Evolutionary conservation across 2,888 invertebrate species (phyloP), one percentile per base, ranked within the genome.

Genomic region (Epirrita christyi): DNA sequence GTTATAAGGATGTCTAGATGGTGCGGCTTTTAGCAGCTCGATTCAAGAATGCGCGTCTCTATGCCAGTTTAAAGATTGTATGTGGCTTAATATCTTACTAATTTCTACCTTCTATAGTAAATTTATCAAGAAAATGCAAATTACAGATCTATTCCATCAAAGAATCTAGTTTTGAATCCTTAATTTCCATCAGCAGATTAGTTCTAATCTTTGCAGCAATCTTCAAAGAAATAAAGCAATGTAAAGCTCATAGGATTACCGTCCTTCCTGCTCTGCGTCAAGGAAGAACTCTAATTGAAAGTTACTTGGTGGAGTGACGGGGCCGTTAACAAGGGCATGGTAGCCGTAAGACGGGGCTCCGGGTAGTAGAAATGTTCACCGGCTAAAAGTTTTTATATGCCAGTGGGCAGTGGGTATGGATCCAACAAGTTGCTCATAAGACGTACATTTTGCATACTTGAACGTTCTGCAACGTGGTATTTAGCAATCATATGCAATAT

Each of bases 261-360:
- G 58, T 28, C 54, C 43, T 61, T 67, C 61, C 57, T 57, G 64
- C 55, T 59, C 48, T 40, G 55, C 61, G 63, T 70, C 68, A 63
- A 61, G 68, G 66, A 64, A 73, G 70, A 69, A 57, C 69, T 63
- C 77, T 80, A 79, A 81, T 81, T 81, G 81, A 79, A 80, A 78
- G 75, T 80, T 80, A 79, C 78, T 75, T 67, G 76, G 65, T 52
- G 57, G 74, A 78, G 71, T 78, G 80, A 79, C 76, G 73, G 74
- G n/a, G 59, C 71, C 70, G 78, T 73, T 80, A 81, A 80, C 78
- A 79, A 66, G 66, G 59, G 50, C 50, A 38, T 36, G 13, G 27
- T 29, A 28, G 45, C 43, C 13, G 34, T 9, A 47, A 51, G 21
- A 8, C 7, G 6, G 8, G 48, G 59, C 49, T 46, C n/a, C 8